A percentile compares a stretch with the other conserved stretches of the same genome.
Conservation (phyloP, 2,888 invertebrate genomes). For the Bhutanitis thaidina region DNA sequence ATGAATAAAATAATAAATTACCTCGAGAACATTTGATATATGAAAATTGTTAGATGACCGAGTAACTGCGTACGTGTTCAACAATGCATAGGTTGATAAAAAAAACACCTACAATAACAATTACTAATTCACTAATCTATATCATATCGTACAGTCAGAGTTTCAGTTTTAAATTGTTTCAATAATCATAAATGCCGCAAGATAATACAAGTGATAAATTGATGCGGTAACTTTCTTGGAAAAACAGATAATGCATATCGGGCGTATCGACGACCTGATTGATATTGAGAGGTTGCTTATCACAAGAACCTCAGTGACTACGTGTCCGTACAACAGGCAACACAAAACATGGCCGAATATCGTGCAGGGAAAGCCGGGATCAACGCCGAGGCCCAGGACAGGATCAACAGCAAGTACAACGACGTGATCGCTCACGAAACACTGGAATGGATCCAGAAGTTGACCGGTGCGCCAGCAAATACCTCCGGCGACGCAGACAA, state of each 20-base stretch:
- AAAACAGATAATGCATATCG: conserved; percentile 61
- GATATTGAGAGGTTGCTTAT: conserved; percentile 62
- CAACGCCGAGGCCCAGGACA: conserved; percentile 72
- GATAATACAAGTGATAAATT: conserved; percentile 42
- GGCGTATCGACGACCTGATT: conserved; percentile 53
- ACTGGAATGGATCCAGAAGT: conserved; percentile 93
- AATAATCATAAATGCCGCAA: conserved; percentile 40
- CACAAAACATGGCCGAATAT: conserved; percentile 69
- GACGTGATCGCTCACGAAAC: conserved; percentile 94
- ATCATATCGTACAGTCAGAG: conserved; percentile 24
- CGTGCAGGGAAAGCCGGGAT: conserved; percentile 74
- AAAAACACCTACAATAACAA: no score
- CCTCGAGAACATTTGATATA: no score
- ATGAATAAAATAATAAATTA: no score
- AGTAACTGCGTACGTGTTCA: no score
- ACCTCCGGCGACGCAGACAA: conserved; percentile 94
- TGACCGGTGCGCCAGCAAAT: conserved; percentile 90
- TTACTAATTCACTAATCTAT: conserved; percentile 21
- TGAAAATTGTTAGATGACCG: no score
- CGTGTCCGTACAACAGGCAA: conserved; percentile 59
- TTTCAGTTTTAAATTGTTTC: conserved; percentile 23
- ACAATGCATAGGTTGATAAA: no score
- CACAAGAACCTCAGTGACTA: conserved; percentile 67
- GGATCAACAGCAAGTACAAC: conserved; percentile 97
- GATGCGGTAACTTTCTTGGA: conserved; percentile 46